Percentiles rank a stretch among this genome's conserved stretches.
Evolutionary conservation across 2,797 vertebrate genomes (phyloP).

Genomic region (Acanthurus tractus): DNA sequence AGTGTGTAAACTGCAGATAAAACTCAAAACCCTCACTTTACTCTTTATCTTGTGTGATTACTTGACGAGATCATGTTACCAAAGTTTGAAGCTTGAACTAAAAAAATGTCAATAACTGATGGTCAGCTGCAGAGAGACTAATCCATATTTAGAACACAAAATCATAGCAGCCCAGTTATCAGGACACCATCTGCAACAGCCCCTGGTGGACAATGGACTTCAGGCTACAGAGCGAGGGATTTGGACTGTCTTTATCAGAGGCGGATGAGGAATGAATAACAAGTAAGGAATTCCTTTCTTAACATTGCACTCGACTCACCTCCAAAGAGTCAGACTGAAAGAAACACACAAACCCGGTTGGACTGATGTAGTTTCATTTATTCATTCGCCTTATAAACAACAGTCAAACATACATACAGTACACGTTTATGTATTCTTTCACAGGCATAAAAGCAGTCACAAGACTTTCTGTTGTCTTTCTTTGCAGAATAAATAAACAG

Average conservation of each 20-base stretch:
- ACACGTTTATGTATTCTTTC: constrained; percentile 54
- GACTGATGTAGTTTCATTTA: constrained; percentile 78
- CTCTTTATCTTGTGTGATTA: background rate
- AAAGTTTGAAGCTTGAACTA: constrained; percentile 2
- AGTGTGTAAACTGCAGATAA: constrained; percentile 3
- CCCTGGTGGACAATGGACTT: constrained; percentile 35
- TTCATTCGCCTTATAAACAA: constrained; percentile 72
- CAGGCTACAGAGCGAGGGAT: constrained; percentile 7
- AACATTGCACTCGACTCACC: constrained; percentile 29
- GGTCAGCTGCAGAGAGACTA: constrained; percentile 11
- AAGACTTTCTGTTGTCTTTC: constrained; percentile 16
- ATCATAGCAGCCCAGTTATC: constrained; percentile 10
- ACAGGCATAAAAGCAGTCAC: constrained; percentile 53
- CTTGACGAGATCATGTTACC: constrained; percentile 19
- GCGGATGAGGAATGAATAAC: constrained; percentile 28
- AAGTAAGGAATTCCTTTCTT: constrained; percentile 17
- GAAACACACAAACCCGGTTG: constrained; percentile 46
- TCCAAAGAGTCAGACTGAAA: constrained; percentile 27
- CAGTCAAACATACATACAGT: constrained; percentile 59
- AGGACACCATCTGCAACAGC: background rate
- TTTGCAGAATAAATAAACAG: constrained; percentile 77
- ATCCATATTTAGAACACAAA: constrained; percentile 17
- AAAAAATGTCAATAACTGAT: constrained; percentile 18
- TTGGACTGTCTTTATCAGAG: constrained; percentile 40
- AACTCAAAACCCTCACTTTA: constrained; percentile 4